Conservation (phyloP, 2,888 invertebrate genomes). For the Latheticus oryzae region DNA sequence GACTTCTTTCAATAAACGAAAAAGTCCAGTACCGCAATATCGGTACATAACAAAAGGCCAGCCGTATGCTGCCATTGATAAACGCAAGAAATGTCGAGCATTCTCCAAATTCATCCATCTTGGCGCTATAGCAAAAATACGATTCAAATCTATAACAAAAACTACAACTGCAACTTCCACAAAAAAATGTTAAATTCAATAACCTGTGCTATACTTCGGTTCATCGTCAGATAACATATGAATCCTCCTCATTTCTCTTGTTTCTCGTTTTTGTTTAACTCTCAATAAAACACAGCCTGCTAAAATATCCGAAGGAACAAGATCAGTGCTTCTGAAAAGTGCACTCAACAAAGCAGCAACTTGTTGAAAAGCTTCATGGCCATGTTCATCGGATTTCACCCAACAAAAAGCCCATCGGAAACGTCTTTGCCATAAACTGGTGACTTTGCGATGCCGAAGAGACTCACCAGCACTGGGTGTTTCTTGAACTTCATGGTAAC, state of each 20-base stretch:
- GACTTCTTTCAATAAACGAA: slow-evolving; percentile 75
- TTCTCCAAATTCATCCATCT: slow-evolving; percentile 85
- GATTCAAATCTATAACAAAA: slow-evolving; percentile 65
- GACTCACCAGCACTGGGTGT: slow-evolving; percentile 72
- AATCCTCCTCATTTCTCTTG: slow-evolving; percentile 76
- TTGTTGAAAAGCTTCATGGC: slow-evolving; percentile 83
- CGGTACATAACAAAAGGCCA: slow-evolving; percentile 88
- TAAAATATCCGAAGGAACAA: slow-evolving; percentile 89
- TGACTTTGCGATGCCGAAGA: slow-evolving; percentile 76
- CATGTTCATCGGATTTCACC: slow-evolving; percentile 77
- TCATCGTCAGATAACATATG: slow-evolving; percentile 73
- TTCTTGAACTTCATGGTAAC: slow-evolving; percentile 73
- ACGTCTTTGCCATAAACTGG: slow-evolving; percentile 79
- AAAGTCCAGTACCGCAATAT: slow-evolving; percentile 80
- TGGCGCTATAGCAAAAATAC: slow-evolving; percentile 74
- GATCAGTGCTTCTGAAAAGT: slow-evolving; percentile 84
- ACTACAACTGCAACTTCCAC: neutral
- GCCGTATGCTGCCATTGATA: slow-evolving; percentile 87
- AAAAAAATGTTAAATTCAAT: slow-evolving; percentile 44
- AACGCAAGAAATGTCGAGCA: slow-evolving; percentile 81
- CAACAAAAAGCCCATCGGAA: slow-evolving; percentile 83
- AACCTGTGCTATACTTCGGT: slow-evolving; percentile 76
- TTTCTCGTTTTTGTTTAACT: slow-evolving; percentile 80
- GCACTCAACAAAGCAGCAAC: slow-evolving; percentile 82
- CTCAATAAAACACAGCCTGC: slow-evolving; percentile 88